phyloP scores from a whole-genome alignment of 2,113 vertebrate species.

The Pluvianellus socialis region DNA sequence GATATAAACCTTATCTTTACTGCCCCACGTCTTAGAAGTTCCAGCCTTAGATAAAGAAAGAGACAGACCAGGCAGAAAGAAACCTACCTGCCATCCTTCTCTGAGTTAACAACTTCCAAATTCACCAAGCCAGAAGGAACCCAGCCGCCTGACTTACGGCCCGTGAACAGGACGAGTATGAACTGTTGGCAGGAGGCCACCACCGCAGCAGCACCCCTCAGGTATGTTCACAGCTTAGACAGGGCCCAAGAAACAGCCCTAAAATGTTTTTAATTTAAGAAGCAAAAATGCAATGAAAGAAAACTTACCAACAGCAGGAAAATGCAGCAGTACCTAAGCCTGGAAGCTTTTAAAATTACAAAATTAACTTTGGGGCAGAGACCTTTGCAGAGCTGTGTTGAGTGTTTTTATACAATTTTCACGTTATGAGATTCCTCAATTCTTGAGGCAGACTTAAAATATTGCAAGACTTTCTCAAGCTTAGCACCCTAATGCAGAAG shows the following conservation, averaged over 20 bases:
- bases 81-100: background rate
- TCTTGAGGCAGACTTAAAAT: fast-evolving
- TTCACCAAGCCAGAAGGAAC: fast-evolving
- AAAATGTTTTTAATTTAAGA: background rate
- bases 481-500: background rate
- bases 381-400: background rate
- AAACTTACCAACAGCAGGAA: background rate
- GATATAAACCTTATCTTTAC: background rate
- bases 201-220: background rate
- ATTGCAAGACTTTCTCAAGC: background rate
- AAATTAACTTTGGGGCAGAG: no score
- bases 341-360: background rate
- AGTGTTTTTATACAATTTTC: no score
- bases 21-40: background rate
- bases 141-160: fast-evolving
- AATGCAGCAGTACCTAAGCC: background rate
- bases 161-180: no score
- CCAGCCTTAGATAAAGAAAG: fast-evolving
- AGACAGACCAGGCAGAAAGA: background rate
- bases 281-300: background rate
- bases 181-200: fast-evolving
- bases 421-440: fast-evolving
- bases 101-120: background rate
- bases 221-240: background rate
- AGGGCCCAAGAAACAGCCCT: background rate